A percentile compares a stretch with the other conserved stretches of the same genome.
Conservation (phyloP, 2,797 vertebrate species). For the Notoglanidium macrostoma region DNA sequence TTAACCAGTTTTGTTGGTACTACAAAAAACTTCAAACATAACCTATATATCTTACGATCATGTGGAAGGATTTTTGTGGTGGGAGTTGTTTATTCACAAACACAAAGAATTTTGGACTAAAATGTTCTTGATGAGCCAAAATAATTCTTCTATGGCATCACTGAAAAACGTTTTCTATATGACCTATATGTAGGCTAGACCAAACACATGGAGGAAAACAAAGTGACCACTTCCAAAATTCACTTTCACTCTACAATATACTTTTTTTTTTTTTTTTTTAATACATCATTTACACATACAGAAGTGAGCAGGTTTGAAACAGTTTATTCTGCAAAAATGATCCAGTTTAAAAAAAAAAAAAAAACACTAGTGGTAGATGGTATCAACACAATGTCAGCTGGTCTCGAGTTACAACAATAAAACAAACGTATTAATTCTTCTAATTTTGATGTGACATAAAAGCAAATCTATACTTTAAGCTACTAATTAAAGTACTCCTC, state of each 20-base stretch:
- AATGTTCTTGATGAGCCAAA: background rate
- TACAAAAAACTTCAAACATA: background rate
- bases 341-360: background rate
- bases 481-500: background rate
- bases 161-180: background rate
- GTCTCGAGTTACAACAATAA: background rate
- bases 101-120: background rate
- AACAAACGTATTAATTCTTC: background rate
- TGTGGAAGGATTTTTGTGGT: background rate
- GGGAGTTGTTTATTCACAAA: background rate
- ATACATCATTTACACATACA: background rate
- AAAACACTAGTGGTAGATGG: background rate
- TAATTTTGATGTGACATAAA: background rate
- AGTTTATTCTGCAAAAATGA: background rate
- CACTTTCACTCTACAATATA: background rate
- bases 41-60: background rate
- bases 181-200: background rate
- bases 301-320: background rate
- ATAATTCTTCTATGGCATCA: no score
- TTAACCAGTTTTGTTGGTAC: background rate
- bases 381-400: background rate
- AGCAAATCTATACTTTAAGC: background rate
- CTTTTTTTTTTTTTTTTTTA: no score
- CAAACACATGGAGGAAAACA: background rate
- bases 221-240: background rate